These are phyloP conservation scores for Tragelaphus imberbis DNA, from an alignment of 2,113 vertebrate genomes.

Conservation along the genomic window DNA sequence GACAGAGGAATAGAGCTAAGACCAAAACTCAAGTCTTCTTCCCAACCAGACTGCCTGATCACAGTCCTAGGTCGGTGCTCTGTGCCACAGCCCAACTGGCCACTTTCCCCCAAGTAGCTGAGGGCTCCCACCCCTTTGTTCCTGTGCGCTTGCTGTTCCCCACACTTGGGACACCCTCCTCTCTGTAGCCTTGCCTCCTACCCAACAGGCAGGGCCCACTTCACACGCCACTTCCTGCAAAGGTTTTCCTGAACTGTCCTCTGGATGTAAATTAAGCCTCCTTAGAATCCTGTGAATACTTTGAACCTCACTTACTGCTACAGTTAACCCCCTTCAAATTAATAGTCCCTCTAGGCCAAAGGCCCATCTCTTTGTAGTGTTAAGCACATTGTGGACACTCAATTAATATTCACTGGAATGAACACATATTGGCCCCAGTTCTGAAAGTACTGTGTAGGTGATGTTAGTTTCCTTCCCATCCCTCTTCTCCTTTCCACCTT, in stretches of 20 bases:
- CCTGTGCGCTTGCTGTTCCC: background rate
- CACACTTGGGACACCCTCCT: background rate
- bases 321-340: background rate
- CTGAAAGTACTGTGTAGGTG: background rate
- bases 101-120: background rate
- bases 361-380: background rate
- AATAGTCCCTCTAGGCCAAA: background rate
- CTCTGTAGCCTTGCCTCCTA: background rate
- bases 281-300: background rate
- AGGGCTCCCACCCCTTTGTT: background rate
- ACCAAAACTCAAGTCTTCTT: background rate
- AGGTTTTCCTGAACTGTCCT: background rate
- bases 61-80: background rate
- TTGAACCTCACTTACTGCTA: background rate
- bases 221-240: background rate
- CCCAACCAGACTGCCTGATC: background rate
- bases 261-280: background rate
- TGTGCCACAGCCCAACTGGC: background rate
- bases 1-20: background rate
- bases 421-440: background rate
- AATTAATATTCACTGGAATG: background rate
- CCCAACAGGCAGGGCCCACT: background rate
- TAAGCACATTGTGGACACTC: background rate
- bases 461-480: background rate
- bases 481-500: background rate